These are phyloP conservation scores for Chondrilla cf. caribensis DNA, from an alignment of 37 sponge, comb jelly and placozoan genomes.

Conservation along the genomic window DNA sequence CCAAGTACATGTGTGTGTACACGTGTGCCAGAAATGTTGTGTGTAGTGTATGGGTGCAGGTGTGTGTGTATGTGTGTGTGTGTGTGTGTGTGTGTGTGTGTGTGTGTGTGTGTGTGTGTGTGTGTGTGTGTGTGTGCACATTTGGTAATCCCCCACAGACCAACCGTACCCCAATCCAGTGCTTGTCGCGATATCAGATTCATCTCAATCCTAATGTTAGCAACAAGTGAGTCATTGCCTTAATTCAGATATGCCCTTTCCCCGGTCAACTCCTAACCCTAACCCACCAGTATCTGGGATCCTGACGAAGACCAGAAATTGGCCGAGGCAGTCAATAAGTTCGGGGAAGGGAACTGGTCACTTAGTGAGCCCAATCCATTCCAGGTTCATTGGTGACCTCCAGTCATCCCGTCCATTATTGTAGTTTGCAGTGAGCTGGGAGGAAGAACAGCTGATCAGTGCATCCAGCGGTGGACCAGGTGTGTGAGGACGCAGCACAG, in stretches of 20 bases:
- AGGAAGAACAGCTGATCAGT: slow-evolving; percentile 18
- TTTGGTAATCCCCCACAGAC: background rate
- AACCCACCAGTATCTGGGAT: background rate
- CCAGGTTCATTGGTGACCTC: no score
- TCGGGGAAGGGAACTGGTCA: slow-evolving; percentile 8
- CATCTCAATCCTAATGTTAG: background rate
- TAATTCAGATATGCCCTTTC: background rate
- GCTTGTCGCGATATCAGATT: slow-evolving; percentile 2
- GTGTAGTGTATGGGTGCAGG: no score
- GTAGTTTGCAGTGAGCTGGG: slow-evolving; percentile 9
- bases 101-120: background rate
- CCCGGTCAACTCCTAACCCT: no score
- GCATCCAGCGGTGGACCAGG: slow-evolving; percentile 14
- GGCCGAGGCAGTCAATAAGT: slow-evolving; percentile 1
- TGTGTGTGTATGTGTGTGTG: background rate
- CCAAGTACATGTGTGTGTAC: no score
- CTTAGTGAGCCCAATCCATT: slow-evolving; percentile 5
- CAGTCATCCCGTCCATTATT: no score
- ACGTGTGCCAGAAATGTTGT: no score
- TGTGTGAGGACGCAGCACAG: background rate
- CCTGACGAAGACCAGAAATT: background rate
- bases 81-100: background rate
- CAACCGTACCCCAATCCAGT: slow-evolving; percentile 9
- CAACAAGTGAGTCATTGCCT: background rate
- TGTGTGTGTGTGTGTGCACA: background rate